Evolutionary conservation across 1,140 invertebrate genomes (phyloP).

Genomic region (Microplitis mediator): DNA sequence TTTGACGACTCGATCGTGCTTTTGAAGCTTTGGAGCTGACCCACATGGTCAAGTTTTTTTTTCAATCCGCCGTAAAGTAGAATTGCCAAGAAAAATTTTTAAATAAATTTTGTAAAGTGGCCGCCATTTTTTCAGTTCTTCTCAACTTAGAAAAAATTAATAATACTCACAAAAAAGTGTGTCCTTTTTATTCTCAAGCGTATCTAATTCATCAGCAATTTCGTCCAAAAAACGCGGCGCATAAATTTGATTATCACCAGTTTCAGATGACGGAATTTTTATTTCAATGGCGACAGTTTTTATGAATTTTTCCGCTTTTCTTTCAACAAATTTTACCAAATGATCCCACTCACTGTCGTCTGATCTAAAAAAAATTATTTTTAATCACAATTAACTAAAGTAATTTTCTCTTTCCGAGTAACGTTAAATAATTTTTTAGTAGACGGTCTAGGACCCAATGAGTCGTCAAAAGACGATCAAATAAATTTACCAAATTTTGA

Average conservation of each 20-base stretch:
- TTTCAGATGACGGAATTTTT: conserved; percentile 71
- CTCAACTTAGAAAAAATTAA: conserved; percentile 1
- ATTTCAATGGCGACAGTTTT: conserved; percentile 78
- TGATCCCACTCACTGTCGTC: conserved; percentile 81
- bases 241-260: conserved; percentile 70
- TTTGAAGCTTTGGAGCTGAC: too few relatives aligned
- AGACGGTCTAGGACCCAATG: too few relatives aligned
- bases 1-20: too few relatives aligned
- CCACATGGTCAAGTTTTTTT: too few relatives aligned
- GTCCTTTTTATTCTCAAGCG: conserved; percentile 79
- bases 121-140: too few relatives aligned
- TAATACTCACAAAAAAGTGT: conserved; percentile 74
- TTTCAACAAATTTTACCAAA: conserved; percentile 74
- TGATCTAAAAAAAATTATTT: conserved; percentile 45
- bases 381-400: background rate
- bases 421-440: too few relatives aligned
- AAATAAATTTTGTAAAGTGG: too few relatives aligned
- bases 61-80: too few relatives aligned
- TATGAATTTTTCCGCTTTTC: conserved; percentile 71
- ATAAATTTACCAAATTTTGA: too few relatives aligned
- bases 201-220: conserved; percentile 80
- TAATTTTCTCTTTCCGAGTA: too few relatives aligned
- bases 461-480: too few relatives aligned
- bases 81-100: too few relatives aligned
- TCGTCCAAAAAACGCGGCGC: conserved; percentile 81